phyloP scores from a whole-genome alignment of 2,113 vertebrate genomes.

The Syngnathus typhle region DNA sequence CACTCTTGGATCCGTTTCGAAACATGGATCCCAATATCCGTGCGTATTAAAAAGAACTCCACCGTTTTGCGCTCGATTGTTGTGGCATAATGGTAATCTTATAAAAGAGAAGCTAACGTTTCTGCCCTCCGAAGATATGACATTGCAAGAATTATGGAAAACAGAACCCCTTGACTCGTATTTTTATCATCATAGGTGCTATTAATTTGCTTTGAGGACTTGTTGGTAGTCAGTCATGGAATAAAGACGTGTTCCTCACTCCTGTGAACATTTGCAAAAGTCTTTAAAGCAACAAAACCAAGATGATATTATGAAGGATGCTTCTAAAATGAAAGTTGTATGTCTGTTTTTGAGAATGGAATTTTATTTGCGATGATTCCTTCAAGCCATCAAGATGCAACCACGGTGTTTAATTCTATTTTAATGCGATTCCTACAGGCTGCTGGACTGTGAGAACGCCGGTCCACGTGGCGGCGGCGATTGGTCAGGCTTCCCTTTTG shows the following conservation, averaged over 20 bases:
- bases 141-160: not conserved
- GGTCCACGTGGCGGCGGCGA: slow-evolving; percentile 81
- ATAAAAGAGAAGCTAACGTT: not conserved
- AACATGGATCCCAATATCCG: slow-evolving; percentile 47
- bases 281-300: too few species aligned
- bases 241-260: too few species aligned
- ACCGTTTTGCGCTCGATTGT: not conserved
- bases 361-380: not conserved
- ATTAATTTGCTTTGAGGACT: too few species aligned
- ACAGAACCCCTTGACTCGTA: too few species aligned
- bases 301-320: too few species aligned
- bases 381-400: not conserved
- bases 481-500: slow-evolving; percentile 72
- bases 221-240: too few species aligned
- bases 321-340: too few species aligned
- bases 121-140: not conserved
- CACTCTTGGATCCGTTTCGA: too few species aligned
- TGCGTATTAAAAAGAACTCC: slow-evolving; percentile 30
- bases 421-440: slow-evolving; percentile 40
- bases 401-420: not conserved
- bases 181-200: too few species aligned
- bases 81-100: not conserved
- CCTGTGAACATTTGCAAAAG: too few species aligned
- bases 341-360: too few species aligned
- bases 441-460: slow-evolving; percentile 87